Conservation (phyloP, 2,113 vertebrate species). For the Barnardius zonarius region DNA sequence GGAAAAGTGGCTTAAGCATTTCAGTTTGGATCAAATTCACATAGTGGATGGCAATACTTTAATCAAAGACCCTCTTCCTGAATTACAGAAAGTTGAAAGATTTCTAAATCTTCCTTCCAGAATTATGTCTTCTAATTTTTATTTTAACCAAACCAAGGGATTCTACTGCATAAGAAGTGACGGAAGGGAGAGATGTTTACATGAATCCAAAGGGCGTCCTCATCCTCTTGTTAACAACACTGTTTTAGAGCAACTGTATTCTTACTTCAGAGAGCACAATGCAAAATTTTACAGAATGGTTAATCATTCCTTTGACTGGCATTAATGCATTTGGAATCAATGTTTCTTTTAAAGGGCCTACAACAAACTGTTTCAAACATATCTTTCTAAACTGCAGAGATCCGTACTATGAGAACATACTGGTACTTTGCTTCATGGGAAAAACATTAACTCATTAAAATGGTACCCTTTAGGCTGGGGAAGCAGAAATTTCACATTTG, state of each 20-base stretch:
- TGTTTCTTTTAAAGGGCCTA: conserved; percentile 15
- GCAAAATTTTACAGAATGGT: conserved; percentile 89
- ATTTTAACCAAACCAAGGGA: conserved; percentile 95
- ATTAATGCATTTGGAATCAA: conserved; percentile 63
- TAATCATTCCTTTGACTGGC: conserved; percentile 89
- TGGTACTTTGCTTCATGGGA: not conserved
- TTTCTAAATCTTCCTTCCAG: conserved; percentile 87
- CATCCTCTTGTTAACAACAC: conserved; percentile 87
- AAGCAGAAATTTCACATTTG: not conserved
- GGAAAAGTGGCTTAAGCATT: conserved; percentile 89
- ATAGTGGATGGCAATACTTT: conserved; percentile 90
- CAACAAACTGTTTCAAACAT: not conserved
- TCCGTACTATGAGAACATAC: not conserved
- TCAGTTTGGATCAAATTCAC: conserved; percentile 88
- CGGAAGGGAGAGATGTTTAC: conserved; percentile 88
- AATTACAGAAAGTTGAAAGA: conserved; percentile 88
- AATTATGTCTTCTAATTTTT: conserved; percentile 91
- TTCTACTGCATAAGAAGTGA: conserved; percentile 93
- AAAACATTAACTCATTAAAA: not conserved
- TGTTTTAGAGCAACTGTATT: conserved; percentile 86
- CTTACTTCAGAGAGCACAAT: conserved; percentile 90
- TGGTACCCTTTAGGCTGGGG: not conserved
- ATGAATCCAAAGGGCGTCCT: conserved; percentile 91
- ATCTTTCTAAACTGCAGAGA: not conserved
- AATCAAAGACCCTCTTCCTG: conserved; percentile 87